A percentile compares a stretch with the other conserved stretches of the same genome.
These are phyloP conservation scores for Lacerta viridis DNA, from an alignment of 2,797 vertebrate species.

Conservation along the genomic window DNA sequence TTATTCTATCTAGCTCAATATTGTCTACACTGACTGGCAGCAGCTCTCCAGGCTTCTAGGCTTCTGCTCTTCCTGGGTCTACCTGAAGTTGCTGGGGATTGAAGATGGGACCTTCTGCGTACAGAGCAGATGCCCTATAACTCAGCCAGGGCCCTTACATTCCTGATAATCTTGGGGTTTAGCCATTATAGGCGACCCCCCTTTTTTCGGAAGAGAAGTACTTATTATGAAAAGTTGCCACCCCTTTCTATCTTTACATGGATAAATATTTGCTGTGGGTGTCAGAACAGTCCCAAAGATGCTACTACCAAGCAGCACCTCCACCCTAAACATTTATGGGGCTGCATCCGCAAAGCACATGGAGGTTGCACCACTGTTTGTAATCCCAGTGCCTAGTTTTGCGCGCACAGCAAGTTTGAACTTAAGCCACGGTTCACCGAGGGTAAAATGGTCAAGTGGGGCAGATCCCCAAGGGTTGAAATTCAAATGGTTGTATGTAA, in stretches of 20 bases:
- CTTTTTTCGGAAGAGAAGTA: not conserved
- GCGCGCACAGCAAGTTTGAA: not conserved
- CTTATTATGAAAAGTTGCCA: not conserved
- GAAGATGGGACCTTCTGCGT: no score
- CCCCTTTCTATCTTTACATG: not conserved
- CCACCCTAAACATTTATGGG: not conserved
- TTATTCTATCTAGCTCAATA: no score
- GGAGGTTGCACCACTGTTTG: not conserved
- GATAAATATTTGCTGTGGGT: not conserved
- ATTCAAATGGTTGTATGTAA: not conserved
- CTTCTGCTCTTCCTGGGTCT: no score
- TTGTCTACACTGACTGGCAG: no score
- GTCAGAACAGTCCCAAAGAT: not conserved
- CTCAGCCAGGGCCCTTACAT: not conserved
- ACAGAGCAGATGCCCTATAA: no score
- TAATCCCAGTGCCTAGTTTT: not conserved
- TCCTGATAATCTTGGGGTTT: not conserved
- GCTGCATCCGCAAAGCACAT: not conserved
- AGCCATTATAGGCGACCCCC: not conserved
- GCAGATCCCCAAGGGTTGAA: not conserved
- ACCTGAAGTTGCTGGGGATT: no score
- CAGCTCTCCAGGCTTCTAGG: no score
- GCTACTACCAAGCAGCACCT: not conserved
- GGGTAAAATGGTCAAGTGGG: not conserved
- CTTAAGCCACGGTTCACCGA: not conserved